Conservation (phyloP, 2,113 vertebrate genomes). For the Cnemophilus loriae region DNA sequence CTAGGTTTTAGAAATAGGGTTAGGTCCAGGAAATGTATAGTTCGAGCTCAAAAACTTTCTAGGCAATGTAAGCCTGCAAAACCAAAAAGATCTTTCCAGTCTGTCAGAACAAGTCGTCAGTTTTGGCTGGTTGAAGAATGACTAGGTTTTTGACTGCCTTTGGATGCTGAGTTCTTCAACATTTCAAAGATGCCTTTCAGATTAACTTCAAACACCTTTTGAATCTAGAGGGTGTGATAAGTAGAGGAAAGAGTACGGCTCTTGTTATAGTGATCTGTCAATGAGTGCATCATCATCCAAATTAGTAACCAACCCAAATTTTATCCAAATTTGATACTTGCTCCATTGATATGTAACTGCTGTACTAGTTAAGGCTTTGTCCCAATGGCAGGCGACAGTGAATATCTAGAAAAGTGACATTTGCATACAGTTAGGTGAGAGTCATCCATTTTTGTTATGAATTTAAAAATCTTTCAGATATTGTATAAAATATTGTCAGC, state of each 20-base stretch:
- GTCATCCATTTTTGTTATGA: neutral
- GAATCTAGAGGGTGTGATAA: neutral
- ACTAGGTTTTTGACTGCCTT: neutral
- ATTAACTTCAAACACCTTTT: neutral
- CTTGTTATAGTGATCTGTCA: neutral
- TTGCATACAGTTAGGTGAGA: neutral
- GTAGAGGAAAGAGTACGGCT: neutral
- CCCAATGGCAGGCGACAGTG: neutral
- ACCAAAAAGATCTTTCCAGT: neutral
- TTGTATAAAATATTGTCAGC: neutral
- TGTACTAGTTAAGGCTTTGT: neutral
- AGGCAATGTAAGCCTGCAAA: neutral
- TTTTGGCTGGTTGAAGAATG: neutral
- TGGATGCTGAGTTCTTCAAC: neutral
- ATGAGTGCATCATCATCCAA: neutral
- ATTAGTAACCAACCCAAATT: neutral
- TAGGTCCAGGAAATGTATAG: neutral
- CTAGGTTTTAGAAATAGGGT: neutral
- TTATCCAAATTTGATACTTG: neutral
- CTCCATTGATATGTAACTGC: neutral
- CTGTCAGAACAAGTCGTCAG: neutral
- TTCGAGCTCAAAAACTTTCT: neutral
- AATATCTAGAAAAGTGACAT: neutral
- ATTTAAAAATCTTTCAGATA: neutral
- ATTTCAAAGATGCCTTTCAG: neutral